Base-by-base conservation (phyloP, 2,113 vertebrate genomes). In the Pleuronectes platessa region DNA sequence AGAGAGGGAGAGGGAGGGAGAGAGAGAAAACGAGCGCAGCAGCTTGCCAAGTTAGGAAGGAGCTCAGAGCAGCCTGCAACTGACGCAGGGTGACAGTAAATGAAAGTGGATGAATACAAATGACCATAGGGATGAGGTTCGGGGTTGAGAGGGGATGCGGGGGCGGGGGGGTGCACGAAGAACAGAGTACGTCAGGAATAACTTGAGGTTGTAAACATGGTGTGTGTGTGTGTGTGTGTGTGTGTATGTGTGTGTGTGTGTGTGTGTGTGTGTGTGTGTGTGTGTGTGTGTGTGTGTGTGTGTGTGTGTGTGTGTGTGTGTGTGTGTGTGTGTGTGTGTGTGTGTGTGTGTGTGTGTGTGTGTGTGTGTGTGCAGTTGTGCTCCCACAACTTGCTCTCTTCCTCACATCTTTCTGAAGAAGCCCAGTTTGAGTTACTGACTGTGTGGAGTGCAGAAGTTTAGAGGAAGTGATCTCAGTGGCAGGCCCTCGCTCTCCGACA, bases 61-160 rank as follows among this genome's bases (percentile, higher is more conserved):
- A 78, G 71, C 72, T 81, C 71, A 77, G 76, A 84, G 81, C 76
- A 68, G 71, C 67, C 72, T 86, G 68, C 66, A 81, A 78, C 81
- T 65, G 81, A 87, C 60, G 42, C 68, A 26, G 73, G 75, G 76
- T 87, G 85, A 90, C 82, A 86, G 79, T 84, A 89, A 90, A 92
- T 84, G 84, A 84, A 87, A 88, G 87, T 84, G 67, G 71, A 88
- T 89, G 90, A 91, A 92, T 91, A 91, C 76, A 89, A 90, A 92
- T 86, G 86, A 87, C 83, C 81, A 78, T 8, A 15, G 84, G 85
- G 85, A 86, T 67, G 67, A 72, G 58, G 42, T 76, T 76, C 40
- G 73, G 31, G 73, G 21, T 21, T 6, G 42, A 18, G 27, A 53
- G 64, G 40, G 66, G 71, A 51, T n/a, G 2, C 15, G 23, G 20